Conservation (phyloP, 2,113 vertebrate genomes). For the Syngnathoides biaculeatus region DNA sequence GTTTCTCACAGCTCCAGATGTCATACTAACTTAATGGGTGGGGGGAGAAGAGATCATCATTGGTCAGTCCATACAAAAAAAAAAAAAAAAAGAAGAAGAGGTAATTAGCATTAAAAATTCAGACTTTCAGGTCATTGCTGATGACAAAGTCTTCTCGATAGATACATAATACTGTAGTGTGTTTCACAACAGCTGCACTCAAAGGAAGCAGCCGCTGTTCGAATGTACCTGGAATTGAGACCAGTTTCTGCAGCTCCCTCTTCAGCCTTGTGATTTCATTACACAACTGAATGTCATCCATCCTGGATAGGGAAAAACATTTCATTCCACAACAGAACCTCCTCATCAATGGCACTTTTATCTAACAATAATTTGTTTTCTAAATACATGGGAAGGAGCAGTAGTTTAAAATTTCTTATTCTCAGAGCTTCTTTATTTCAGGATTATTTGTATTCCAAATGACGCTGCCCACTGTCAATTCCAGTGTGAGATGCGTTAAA, state of each 20-base stretch:
- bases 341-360: too few relatives aligned
- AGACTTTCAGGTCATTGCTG: not conserved
- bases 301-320: constrained; percentile 67
- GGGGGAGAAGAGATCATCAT: not conserved
- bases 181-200: not conserved
- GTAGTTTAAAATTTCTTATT: not conserved
- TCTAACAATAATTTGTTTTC: too few relatives aligned
- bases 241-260: constrained; percentile 80
- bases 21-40: not conserved
- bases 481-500: not conserved
- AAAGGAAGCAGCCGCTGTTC: not conserved
- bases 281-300: constrained; percentile 90
- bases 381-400: not conserved
- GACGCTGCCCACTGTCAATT: not conserved
- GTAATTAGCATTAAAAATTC: not conserved
- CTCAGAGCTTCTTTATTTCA: not conserved
- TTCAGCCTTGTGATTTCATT: constrained; percentile 85
- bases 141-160: not conserved
- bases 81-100: not conserved
- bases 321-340: not conserved
- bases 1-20: not conserved
- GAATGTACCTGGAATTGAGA: constrained; percentile 75
- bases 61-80: not conserved
- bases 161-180: not conserved
- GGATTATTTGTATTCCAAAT: too few relatives aligned